Conservation (phyloP, 2,113 vertebrate species). For the Zeus faber region DNA sequence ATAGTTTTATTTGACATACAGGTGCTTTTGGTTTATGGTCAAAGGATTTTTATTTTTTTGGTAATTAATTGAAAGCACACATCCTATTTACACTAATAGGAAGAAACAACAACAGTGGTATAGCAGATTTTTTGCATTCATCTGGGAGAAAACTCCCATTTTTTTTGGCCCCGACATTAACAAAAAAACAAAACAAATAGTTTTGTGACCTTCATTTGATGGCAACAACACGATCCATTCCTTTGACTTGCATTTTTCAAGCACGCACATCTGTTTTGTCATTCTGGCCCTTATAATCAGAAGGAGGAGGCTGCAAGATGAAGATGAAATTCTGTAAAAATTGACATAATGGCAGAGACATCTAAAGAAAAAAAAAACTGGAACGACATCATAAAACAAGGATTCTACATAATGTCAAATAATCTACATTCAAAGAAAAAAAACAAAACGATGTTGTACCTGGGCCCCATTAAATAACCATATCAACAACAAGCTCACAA, state of each 20-base stretch:
- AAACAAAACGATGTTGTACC: constrained; percentile 63
- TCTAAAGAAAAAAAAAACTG: constrained; percentile 70
- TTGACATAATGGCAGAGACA: constrained; percentile 43
- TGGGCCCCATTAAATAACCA: constrained; percentile 67
- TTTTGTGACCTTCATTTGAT: constrained; percentile 69
- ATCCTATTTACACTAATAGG: constrained; percentile 65
- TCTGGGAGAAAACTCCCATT: constrained; percentile 41
- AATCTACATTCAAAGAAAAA: constrained; percentile 77
- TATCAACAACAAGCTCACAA: constrained; percentile 62
- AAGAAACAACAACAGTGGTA: constrained; percentile 20
- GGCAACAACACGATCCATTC: constrained; percentile 48
- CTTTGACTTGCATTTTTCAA: constrained; percentile 27
- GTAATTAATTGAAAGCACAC: constrained; percentile 63
- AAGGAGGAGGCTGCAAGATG: neutral
- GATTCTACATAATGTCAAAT: constrained; percentile 74
- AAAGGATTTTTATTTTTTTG: constrained; percentile 59
- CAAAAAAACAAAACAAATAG: constrained; percentile 46
- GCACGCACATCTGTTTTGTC: constrained; percentile 40
- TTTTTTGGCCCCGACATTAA: constrained; percentile 47
- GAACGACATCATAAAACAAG: constrained; percentile 70
- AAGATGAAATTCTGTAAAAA: constrained; percentile 47
- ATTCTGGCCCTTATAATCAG: neutral
- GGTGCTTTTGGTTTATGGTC: constrained; percentile 70
- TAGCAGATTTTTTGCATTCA: constrained; percentile 38
- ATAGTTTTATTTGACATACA: constrained; percentile 82